Percentiles rank a stretch among this genome's conserved stretches.
Conservation (phyloP, 1,140 invertebrate species). For the Drosophila subobscura region DNA sequence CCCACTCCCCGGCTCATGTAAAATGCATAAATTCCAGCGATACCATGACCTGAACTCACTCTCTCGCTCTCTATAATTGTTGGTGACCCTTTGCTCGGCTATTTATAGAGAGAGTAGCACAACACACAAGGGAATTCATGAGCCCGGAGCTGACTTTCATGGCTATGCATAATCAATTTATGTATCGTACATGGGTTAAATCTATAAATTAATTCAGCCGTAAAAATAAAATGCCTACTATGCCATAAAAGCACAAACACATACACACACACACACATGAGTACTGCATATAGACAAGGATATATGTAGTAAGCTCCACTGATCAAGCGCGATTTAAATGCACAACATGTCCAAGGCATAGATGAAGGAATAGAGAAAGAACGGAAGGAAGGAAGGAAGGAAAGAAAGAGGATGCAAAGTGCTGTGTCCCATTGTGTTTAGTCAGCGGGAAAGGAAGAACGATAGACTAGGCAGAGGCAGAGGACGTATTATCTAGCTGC, state of each 20-base stretch:
- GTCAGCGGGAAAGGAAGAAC: conserved; percentile 19
- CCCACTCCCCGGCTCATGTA: conserved; percentile 46
- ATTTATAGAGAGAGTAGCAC: conserved; percentile 49
- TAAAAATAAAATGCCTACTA: conserved; percentile 60
- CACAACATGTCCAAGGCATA: conserved; percentile 30
- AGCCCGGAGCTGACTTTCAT: conserved; percentile 20
- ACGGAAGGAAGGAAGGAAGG: too few relatives aligned
- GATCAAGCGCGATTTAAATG: conserved; percentile 68
- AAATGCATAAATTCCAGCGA: conserved; percentile 62
- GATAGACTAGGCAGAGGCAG: conserved; percentile 9
- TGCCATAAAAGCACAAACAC: conserved; percentile 42
- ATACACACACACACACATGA: not conserved
- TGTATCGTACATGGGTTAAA: conserved; percentile 37
- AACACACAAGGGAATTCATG: not conserved
- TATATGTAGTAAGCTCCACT: conserved; percentile 21
- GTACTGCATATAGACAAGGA: too few relatives aligned
- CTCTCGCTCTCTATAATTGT: conserved; percentile 32
- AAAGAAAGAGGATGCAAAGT: conserved; percentile 20
- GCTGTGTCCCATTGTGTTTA: conserved; percentile 37
- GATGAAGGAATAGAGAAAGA: not conserved
- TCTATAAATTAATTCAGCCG: conserved; percentile 60
- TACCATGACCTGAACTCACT: conserved; percentile 39
- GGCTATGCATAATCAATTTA: conserved; percentile 71
- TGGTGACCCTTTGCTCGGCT: conserved; percentile 38
- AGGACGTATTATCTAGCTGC: conserved; percentile 11